A percentile compares a stretch with the other conserved stretches of the same genome.
Evolutionary conservation across 1,140 invertebrate species (phyloP).

Genomic region (Monochamus saltuarius): DNA sequence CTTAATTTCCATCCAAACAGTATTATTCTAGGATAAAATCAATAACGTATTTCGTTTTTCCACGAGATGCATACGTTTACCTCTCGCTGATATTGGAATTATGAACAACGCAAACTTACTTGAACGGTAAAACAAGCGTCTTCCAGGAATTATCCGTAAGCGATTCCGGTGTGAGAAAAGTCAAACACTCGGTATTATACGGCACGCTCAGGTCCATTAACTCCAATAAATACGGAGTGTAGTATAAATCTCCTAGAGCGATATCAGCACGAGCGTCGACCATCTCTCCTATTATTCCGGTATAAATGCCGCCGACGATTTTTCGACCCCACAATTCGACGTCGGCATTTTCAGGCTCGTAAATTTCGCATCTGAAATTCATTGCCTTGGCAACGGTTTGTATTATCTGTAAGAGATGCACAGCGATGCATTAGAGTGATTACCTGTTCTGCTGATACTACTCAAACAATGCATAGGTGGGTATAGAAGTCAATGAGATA

Average conservation of each 20-base stretch:
- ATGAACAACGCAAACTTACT: conserved; percentile 55
- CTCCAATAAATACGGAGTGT: conserved; percentile 66
- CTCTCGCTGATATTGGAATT: no score
- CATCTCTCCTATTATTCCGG: conserved; percentile 69
- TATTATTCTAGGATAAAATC: no score
- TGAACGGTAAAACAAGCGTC: conserved; percentile 77
- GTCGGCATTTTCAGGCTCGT: conserved; percentile 60
- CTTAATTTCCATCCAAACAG: no score
- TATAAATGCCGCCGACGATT: conserved; percentile 61
- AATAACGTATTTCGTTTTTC: no score
- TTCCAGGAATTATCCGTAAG: conserved; percentile 79
- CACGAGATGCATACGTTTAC: no score
- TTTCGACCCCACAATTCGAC: conserved; percentile 65
- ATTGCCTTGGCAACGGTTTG: conserved; percentile 64
- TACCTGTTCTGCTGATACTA: no score
- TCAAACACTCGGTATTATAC: conserved; percentile 77
- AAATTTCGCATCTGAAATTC: conserved; percentile 68
- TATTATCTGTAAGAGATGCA: conserved; percentile 59
- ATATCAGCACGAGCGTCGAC: conserved; percentile 66
- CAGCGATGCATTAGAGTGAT: no score
- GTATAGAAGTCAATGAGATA: no score
- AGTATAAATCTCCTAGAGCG: conserved; percentile 75
- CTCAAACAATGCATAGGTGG: no score
- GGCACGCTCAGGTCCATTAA: conserved; percentile 75
- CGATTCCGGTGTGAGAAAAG: conserved; percentile 79